Evolutionary conservation across 2,797 vertebrate species (phyloP).

Genomic region (Rhincodon typus): DNA sequence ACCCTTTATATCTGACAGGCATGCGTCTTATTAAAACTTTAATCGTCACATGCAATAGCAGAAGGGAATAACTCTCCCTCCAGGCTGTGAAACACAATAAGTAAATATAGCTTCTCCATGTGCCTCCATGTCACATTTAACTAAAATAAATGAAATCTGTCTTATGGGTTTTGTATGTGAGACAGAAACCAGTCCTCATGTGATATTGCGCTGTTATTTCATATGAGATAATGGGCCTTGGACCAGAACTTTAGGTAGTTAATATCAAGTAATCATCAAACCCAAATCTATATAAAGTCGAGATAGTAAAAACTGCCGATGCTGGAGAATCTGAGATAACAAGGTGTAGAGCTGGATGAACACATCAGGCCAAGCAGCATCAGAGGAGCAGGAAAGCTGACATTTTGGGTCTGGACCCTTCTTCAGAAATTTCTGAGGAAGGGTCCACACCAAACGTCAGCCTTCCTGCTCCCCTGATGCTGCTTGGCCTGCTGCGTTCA

Average conservation of each 20-base stretch:
- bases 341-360: too few relatives aligned
- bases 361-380: too few relatives aligned
- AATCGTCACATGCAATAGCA: not conserved
- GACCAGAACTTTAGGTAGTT: not conserved
- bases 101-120: not conserved
- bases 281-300: not conserved
- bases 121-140: not conserved
- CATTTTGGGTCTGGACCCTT: too few relatives aligned
- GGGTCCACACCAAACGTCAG: too few relatives aligned
- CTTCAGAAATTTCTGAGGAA: too few relatives aligned
- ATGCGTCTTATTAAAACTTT: not conserved
- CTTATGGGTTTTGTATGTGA: not conserved
- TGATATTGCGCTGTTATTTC: not conserved
- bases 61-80: not conserved
- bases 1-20: slow-evolving; percentile 2
- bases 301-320: too few relatives aligned
- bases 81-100: not conserved
- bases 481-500: too few relatives aligned
- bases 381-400: too few relatives aligned
- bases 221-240: not conserved
- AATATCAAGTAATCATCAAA: not conserved
- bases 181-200: not conserved
- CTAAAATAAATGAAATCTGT: not conserved
- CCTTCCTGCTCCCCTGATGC: too few relatives aligned
- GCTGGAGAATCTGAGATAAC: too few relatives aligned